Base-by-base conservation (phyloP, 2,797 vertebrate genomes). In the Leucoraja ocellata region DNA sequence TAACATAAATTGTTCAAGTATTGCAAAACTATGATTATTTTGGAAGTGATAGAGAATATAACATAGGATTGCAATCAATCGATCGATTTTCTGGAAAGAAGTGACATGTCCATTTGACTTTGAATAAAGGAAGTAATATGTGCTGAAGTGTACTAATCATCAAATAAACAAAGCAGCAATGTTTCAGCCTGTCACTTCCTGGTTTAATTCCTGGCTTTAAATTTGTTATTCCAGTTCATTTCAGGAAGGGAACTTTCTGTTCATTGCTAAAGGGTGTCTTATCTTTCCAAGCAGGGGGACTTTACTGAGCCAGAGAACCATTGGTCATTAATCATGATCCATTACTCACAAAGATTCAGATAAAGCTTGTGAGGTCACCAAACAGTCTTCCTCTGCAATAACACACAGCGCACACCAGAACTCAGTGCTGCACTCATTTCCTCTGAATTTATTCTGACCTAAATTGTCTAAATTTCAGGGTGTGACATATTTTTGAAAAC, bases 361-460 rank as follows among this genome's bases (percentile, higher is more conserved):
- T 86, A 86, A 86, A 65, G 28, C 5, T 65, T 61, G 65, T 86
- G 61, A 86, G 83, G 58, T 65, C 83, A 86, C 61, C 61, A 86
- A 86, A 16, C 83, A 86, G 28, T 86, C 83, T 86, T 86, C 28
- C 58, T 86, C 83, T 86, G 61, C 83, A 58, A 86, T 58, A 86
- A 63, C 83, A 65, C 61, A 86, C 28, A 65, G 4, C 65, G 5
- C 28, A 63, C 4, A 1, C 9, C 58, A 16, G 13, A 54, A 86
- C 9, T 32, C 61, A 68, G n/a, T 36, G 14, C n/a, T 36, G n/a
- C 21, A 36, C 65, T 65, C 65, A 63, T 65, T 68, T 68, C 61
- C 61, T 86, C 5, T 65, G 58, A 32, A 21, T 32, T 65, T 86
- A 65, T 88, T 68, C n/a, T 65, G 18, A 32, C n/a, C 11, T 65